Evolutionary conservation across 2,888 invertebrate species (phyloP).

Genomic region (Hermaeophaga mercurialis): DNA sequence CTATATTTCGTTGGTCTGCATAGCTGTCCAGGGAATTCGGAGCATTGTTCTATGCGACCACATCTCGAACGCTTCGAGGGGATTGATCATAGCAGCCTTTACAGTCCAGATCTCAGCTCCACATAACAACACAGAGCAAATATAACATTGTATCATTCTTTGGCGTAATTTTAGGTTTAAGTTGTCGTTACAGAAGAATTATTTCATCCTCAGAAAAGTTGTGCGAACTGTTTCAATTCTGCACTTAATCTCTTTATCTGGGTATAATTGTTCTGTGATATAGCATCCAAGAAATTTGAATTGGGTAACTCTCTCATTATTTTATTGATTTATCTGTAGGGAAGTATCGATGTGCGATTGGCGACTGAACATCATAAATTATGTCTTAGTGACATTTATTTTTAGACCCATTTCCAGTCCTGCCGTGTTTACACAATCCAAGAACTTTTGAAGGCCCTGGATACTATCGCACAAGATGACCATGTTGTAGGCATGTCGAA

Average conservation of each 20-base stretch:
- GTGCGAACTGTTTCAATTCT: not conserved
- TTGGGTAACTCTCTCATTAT: not conserved
- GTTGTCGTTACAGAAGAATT: slow-evolving; percentile 7
- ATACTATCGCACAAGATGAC: not conserved
- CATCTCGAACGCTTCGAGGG: not conserved
- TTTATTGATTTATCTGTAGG: not conserved
- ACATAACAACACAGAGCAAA: not conserved
- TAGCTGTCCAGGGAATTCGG: not conserved
- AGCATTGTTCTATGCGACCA: not conserved
- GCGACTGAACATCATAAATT: not conserved
- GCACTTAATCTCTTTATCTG: not conserved
- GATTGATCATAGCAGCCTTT: not conserved
- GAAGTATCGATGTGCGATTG: not conserved
- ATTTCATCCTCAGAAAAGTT: not conserved
- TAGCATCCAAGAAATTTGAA: slow-evolving; percentile 5
- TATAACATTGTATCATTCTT: slow-evolving; percentile 6
- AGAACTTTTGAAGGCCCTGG: not conserved
- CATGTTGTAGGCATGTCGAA: not conserved
- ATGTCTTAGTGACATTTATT: not conserved
- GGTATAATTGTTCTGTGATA: not conserved
- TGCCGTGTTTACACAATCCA: not conserved
- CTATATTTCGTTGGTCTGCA: no score
- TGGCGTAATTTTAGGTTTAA: not conserved
- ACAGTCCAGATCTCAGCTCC: not conserved
- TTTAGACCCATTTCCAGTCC: not conserved